These are phyloP conservation scores for Malurus splendens DNA, from an alignment of 2,797 vertebrate genomes.

Conservation along the genomic window DNA sequence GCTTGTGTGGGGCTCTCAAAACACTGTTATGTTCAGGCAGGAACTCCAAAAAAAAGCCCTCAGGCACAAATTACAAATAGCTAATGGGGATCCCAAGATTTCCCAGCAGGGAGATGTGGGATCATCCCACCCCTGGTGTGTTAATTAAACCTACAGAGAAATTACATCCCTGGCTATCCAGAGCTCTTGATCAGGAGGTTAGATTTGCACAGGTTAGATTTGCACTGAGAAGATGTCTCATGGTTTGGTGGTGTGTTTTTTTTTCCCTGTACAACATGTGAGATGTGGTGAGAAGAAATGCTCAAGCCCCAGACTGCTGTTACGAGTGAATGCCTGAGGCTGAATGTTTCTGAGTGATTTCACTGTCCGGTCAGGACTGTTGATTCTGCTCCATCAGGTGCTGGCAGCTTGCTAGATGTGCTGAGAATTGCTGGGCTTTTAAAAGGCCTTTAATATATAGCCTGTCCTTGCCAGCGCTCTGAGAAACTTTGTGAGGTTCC, in stretches of 20 bases:
- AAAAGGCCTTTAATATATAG: background rate
- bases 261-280: background rate
- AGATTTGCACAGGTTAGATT: background rate
- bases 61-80: background rate
- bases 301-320: background rate
- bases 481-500: background rate
- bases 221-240: background rate
- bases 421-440: background rate
- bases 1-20: background rate
- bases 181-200: background rate
- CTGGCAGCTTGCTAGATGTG: slow-evolving; percentile 16
- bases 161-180: background rate
- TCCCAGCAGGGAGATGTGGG: background rate
- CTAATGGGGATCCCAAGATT: background rate
- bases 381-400: slow-evolving; percentile 22
- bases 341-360: slow-evolving; percentile 25
- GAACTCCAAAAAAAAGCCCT: background rate
- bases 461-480: background rate
- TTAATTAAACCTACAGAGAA: background rate
- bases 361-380: background rate
- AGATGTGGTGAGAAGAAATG: slow-evolving; percentile 11
- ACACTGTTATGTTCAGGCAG: background rate
- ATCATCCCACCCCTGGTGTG: background rate
- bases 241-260: background rate
- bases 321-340: background rate